Percentiles rank a stretch among this genome's conserved stretches.
phyloP scores from a whole-genome alignment of 2,888 invertebrate genomes.

The Choristoneura rosaceana region DNA sequence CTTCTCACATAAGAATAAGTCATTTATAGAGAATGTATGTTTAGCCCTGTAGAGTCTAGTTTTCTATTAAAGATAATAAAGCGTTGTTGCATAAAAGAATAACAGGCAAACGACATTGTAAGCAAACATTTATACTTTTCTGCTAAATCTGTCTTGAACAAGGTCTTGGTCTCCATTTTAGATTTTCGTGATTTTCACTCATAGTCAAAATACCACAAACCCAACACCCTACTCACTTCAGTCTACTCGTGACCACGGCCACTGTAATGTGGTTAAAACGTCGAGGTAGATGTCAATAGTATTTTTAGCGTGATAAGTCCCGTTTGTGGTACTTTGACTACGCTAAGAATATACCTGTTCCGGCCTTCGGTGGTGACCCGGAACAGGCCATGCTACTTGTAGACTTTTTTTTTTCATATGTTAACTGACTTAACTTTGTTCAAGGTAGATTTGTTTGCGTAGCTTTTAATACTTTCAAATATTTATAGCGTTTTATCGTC shows the following conservation, averaged over 20 bases:
- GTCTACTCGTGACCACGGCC: too few relatives aligned
- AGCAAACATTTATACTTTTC: not conserved
- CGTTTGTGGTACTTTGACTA: too few relatives aligned
- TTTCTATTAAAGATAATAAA: slow-evolving; percentile 24
- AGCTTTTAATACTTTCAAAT: slow-evolving; percentile 4
- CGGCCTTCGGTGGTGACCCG: too few relatives aligned
- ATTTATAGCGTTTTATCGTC: slow-evolving; percentile 10
- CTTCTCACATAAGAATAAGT: slow-evolving; percentile 32
- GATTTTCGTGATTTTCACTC: too few relatives aligned
- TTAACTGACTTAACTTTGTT: not conserved
- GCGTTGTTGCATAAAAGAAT: not conserved
- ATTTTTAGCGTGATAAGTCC: too few relatives aligned
- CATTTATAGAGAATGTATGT: slow-evolving; percentile 26
- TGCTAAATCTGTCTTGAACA: slow-evolving; percentile 1
- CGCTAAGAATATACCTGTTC: too few relatives aligned
- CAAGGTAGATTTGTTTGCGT: not conserved
- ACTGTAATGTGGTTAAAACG: too few relatives aligned
- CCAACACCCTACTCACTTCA: too few relatives aligned
- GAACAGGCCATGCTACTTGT: not conserved
- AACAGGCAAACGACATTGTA: not conserved
- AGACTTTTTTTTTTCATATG: not conserved
- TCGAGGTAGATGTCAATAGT: too few relatives aligned
- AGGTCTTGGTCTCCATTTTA: too few relatives aligned
- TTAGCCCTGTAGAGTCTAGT: slow-evolving; percentile 38
- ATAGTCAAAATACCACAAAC: too few relatives aligned